A percentile compares a stretch with the other conserved stretches of the same genome.
Conservation (phyloP, 2,113 vertebrate genomes). For the Pica pica region DNA sequence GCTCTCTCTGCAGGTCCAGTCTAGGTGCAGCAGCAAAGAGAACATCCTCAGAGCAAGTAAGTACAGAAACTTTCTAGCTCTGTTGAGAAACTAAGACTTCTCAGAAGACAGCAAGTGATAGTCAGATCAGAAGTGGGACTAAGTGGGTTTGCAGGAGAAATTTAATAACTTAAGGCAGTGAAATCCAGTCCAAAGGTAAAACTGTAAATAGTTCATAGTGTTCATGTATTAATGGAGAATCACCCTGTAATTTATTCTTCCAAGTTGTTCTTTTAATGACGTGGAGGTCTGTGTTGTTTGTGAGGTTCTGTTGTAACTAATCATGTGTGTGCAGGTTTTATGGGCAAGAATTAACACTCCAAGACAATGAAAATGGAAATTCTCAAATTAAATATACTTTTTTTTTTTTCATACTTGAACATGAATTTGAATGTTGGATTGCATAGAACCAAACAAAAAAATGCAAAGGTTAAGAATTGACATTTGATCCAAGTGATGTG, state of each 20-base stretch:
- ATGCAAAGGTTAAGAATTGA: neutral
- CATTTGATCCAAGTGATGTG: neutral
- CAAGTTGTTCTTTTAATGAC: neutral
- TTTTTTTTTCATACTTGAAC: neutral
- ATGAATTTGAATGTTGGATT: neutral
- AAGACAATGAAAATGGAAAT: neutral
- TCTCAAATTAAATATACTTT: neutral
- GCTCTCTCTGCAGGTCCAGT: slow-evolving; percentile 90
- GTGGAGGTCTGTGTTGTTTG: neutral
- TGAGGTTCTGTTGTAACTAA: neutral
- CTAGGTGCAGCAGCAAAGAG: slow-evolving; percentile 99
- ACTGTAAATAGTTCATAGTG: neutral
- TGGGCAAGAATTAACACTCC: neutral
- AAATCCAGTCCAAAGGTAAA: neutral
- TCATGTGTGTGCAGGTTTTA: neutral
- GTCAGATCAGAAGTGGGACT: neutral
- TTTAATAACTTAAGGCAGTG: neutral
- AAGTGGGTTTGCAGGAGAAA: neutral
- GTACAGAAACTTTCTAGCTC: slow-evolving; percentile 59
- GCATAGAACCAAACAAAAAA: neutral
- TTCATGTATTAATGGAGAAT: neutral
- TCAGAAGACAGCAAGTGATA: neutral
- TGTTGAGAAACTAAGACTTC: neutral
- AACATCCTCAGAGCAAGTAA: slow-evolving; percentile 99
- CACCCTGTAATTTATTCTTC: neutral